Evolutionary conservation across 2,888 invertebrate genomes (phyloP).

Genomic region (Apamea crenata): DNA sequence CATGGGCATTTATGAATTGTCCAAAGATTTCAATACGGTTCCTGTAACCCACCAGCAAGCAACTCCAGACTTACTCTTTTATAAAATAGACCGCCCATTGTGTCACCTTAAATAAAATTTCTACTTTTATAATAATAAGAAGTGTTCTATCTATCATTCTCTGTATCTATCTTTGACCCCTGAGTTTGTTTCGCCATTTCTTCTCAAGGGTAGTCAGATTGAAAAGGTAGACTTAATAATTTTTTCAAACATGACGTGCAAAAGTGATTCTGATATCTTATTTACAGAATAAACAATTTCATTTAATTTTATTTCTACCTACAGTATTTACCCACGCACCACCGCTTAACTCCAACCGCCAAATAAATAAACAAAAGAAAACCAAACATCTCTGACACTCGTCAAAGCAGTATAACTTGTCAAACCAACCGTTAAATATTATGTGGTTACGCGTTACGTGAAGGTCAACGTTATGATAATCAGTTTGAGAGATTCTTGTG

Average conservation of each 20-base stretch:
- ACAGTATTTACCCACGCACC: not conserved
- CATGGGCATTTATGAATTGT: too few relatives aligned
- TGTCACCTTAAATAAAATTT: too few relatives aligned
- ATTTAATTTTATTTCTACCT: not conserved
- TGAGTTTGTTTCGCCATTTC: not conserved
- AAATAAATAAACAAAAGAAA: slow-evolving; percentile 2
- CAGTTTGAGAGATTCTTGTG: slow-evolving; percentile 5
- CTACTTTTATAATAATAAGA: too few relatives aligned
- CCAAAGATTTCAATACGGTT: too few relatives aligned
- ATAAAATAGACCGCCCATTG: too few relatives aligned
- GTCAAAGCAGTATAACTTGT: slow-evolving; percentile 35
- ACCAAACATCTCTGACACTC: not conserved
- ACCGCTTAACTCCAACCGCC: not conserved
- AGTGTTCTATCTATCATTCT: too few relatives aligned
- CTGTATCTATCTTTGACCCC: too few relatives aligned
- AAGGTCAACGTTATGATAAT: slow-evolving; percentile 47
- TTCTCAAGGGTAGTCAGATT: not conserved
- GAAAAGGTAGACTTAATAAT: not conserved
- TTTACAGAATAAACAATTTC: not conserved
- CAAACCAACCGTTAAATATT: slow-evolving; percentile 39
- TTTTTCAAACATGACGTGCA: not conserved
- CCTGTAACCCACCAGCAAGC: too few relatives aligned
- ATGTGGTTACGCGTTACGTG: slow-evolving; percentile 26
- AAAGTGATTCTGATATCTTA: not conserved
- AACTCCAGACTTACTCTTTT: too few relatives aligned